Percentiles rank a stretch among this genome's conserved stretches.
phyloP scores from a whole-genome alignment of 2,888 invertebrate genomes.

The Eristalis arbustorum region DNA sequence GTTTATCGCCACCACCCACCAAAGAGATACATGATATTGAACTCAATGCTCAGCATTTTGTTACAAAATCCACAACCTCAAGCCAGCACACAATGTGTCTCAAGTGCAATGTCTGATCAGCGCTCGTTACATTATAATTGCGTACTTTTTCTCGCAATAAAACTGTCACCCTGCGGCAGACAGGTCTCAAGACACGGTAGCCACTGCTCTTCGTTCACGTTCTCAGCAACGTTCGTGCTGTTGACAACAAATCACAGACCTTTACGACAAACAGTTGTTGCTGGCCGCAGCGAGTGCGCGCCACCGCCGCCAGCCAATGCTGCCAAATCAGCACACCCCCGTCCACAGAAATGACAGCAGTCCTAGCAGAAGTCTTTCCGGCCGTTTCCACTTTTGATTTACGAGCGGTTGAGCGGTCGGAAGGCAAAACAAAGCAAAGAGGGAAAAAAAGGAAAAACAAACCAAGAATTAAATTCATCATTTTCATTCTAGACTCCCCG shows the following conservation, averaged over 20 bases:
- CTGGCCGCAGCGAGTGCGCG: neutral
- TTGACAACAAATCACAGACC: constrained; percentile 56
- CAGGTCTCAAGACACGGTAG: neutral
- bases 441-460: neutral
- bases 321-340: constrained; percentile 29
- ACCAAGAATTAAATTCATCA: neutral
- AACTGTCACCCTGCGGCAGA: constrained; percentile 2
- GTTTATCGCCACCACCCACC: neutral
- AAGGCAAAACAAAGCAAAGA: neutral
- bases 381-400: constrained; percentile 56
- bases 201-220: neutral
- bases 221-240: constrained; percentile 5
- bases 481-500: neutral
- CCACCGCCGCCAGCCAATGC: constrained; percentile 2
- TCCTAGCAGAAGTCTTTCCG: constrained; percentile 12
- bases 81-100: neutral
- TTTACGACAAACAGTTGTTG: constrained; percentile 41
- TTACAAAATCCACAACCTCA: neutral
- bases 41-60: neutral
- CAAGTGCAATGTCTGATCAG: constrained; percentile 21
- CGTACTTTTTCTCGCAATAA: constrained; percentile 26
- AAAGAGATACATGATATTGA: neutral
- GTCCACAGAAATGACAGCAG: neutral
- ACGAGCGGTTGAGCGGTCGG: constrained; percentile 23
- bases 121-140: constrained; percentile 26